These are phyloP conservation scores for Ypsolopha sequella DNA, from an alignment of 2,888 invertebrate genomes.

Conservation along the genomic window DNA sequence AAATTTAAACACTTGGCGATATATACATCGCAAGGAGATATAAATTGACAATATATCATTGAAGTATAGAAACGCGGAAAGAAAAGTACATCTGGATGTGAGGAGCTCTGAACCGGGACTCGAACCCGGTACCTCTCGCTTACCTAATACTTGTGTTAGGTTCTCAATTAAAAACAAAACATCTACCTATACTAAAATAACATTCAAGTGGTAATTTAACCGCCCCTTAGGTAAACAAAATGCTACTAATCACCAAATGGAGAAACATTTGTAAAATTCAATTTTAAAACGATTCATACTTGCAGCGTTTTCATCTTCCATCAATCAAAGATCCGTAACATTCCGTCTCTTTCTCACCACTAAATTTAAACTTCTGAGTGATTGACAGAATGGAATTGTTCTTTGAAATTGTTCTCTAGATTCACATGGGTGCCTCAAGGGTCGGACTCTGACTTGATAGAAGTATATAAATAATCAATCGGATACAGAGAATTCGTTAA, in stretches of 20 bases:
- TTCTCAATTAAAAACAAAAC: too few species aligned
- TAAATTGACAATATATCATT: too few species aligned
- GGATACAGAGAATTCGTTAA: constrained; percentile 17
- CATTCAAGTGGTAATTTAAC: constrained; percentile 14
- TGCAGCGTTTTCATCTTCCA: constrained; percentile 29
- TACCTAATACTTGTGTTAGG: too few species aligned
- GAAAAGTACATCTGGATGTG: too few species aligned
- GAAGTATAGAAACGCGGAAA: too few species aligned
- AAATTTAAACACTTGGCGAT: too few species aligned
- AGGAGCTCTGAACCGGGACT: too few species aligned
- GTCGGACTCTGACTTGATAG: constrained; percentile 18
- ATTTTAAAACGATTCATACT: constrained; percentile 18
- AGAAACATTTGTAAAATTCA: constrained; percentile 23
- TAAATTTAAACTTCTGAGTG: background rate
- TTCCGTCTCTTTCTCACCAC: background rate
- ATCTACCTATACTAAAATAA: too few species aligned
- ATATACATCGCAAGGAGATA: too few species aligned
- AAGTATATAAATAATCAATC: constrained; percentile 40
- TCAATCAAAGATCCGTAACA: constrained; percentile 34
- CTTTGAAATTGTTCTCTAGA: constrained; percentile 10
- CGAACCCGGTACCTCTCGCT: too few species aligned
- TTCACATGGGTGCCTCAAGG: constrained; percentile 34
- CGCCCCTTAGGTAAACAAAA: constrained; percentile 34
- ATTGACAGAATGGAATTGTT: background rate
- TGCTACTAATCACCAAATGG: constrained; percentile 25